Conservation (phyloP, 2,113 vertebrate species). For the Campylomormyrus tamandua region DNA sequence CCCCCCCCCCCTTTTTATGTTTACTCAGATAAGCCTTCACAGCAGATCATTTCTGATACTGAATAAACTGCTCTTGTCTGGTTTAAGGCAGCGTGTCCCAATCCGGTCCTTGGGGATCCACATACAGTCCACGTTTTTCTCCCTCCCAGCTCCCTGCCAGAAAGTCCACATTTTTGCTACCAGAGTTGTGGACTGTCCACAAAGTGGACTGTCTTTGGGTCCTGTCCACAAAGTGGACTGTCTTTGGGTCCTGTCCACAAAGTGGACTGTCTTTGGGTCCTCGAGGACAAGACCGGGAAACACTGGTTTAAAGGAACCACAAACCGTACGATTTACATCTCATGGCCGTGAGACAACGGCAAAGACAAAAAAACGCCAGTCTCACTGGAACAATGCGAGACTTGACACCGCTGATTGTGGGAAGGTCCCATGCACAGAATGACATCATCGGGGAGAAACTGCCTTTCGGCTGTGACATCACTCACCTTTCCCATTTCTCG, state of each 20-base stretch:
- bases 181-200: background rate
- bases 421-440: background rate
- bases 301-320: background rate
- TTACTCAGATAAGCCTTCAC: background rate
- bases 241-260: background rate
- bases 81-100: background rate
- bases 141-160: background rate
- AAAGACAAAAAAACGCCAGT: background rate
- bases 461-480: background rate
- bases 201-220: background rate
- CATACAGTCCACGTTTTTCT: background rate
- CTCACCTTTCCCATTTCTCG: slow-evolving; percentile 94
- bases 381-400: background rate
- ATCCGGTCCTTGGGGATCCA: background rate
- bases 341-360: background rate
- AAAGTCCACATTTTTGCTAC: background rate
- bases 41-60: background rate
- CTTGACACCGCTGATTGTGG: background rate
- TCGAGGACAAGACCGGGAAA: background rate
- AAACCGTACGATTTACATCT: background rate
- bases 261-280: background rate
- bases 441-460: background rate
- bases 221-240: background rate
- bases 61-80: background rate
- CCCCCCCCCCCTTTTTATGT: background rate